Percentiles rank a stretch among this genome's conserved stretches.
These are phyloP conservation scores for Pristionchus japonicus DNA, from an alignment of 2,888 invertebrate genomes.

Conservation along the genomic window DNA sequence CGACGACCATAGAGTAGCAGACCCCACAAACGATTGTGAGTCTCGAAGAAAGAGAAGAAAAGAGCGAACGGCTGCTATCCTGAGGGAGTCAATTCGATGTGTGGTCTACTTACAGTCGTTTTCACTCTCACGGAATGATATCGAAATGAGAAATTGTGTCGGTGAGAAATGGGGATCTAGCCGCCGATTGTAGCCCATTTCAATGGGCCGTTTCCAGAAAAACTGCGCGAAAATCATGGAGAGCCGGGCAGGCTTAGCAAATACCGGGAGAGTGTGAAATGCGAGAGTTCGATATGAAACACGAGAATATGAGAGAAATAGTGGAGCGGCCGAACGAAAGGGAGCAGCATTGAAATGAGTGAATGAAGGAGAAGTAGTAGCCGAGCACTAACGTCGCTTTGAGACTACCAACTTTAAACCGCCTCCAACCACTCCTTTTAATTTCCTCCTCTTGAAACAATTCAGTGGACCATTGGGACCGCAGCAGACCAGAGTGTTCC, in stretches of 20 bases:
- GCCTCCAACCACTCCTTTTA: background rate
- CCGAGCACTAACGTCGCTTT: background rate
- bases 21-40: conserved; percentile 1
- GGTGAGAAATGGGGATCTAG: background rate
- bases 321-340: background rate
- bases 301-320: background rate
- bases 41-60: background rate
- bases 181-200: background rate
- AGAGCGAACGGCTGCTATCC: background rate
- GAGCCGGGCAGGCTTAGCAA: background rate
- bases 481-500: too few relatives aligned
- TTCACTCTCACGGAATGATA: background rate
- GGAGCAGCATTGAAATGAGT: background rate
- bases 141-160: background rate
- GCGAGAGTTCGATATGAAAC: conserved; percentile 1
- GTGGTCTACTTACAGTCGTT: background rate
- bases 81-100: background rate
- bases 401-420: background rate
- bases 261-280: background rate
- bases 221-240: background rate
- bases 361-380: background rate
- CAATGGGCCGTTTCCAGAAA: background rate
- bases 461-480: too few relatives aligned
- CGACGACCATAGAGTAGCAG: background rate
- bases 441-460: background rate